Conservation (phyloP, 1,140 invertebrate species). For the Colletes gigas region DNA sequence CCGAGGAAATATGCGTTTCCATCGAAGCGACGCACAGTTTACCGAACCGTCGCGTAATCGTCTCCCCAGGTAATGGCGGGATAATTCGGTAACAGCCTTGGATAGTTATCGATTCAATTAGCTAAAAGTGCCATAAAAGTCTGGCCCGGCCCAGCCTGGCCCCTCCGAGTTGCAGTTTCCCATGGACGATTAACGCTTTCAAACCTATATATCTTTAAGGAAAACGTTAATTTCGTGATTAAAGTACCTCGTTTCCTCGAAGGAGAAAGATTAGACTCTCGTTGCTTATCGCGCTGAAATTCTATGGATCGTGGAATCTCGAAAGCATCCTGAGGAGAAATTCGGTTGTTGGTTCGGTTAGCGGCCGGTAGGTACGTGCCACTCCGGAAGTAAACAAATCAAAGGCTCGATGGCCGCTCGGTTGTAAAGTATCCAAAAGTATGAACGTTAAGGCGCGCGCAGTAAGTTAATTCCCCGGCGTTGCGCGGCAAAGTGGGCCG, state of each 20-base stretch:
- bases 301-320: background rate
- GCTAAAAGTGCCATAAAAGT: slow-evolving; percentile 68
- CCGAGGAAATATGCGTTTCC: slow-evolving; percentile 46
- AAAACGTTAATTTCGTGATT: slow-evolving; percentile 16
- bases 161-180: background rate
- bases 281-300: no score
- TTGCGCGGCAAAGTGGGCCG: slow-evolving; percentile 66
- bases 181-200: slow-evolving; percentile 17
- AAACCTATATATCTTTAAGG: slow-evolving; percentile 1
- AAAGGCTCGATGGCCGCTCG: slow-evolving; percentile 26
- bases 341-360: background rate
- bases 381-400: slow-evolving; percentile 66
- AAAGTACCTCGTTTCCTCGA: slow-evolving; percentile 2
- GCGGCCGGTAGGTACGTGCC: no score
- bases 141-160: background rate
- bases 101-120: slow-evolving; percentile 76
- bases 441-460: slow-evolving; percentile 63
- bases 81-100: slow-evolving; percentile 71
- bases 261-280: background rate
- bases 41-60: slow-evolving; percentile 71
- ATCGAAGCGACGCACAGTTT: slow-evolving; percentile 31
- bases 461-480: slow-evolving; percentile 72
- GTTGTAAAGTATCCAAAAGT: slow-evolving; percentile 64
- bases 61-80: slow-evolving; percentile 61
- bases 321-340: background rate